A percentile compares a stretch with the other conserved stretches of the same genome.
phyloP scores from a whole-genome alignment of 1,140 invertebrate species.

The Leptinotarsa texana region DNA sequence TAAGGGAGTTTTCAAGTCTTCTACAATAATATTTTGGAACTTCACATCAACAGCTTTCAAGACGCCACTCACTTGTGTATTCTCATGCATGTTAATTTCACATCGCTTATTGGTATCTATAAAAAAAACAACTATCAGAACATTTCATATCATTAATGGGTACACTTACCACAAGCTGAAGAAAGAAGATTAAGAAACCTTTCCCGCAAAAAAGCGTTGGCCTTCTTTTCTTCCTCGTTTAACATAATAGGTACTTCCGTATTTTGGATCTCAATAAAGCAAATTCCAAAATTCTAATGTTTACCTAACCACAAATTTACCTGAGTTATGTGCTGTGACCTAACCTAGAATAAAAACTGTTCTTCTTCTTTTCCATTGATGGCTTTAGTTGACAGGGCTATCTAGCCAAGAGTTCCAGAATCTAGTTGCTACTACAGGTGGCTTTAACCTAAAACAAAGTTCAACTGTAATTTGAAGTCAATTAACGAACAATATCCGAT shows the following conservation, averaged over 20 bases:
- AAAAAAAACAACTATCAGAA: conserved; percentile 27
- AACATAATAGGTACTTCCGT: conserved; percentile 14
- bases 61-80: conserved; percentile 39
- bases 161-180: conserved; percentile 39
- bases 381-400: too few species aligned
- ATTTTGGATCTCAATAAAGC: too few species aligned
- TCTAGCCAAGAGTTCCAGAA: too few species aligned
- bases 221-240: conserved; percentile 29
- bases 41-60: conserved; percentile 45
- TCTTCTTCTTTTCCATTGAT: too few species aligned
- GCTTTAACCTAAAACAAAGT: too few species aligned
- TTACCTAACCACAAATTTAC: too few species aligned
- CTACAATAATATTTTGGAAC: conserved; percentile 47
- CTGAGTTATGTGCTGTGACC: too few species aligned
- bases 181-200: conserved; percentile 45
- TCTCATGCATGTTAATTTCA: conserved; percentile 44
- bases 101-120: conserved; percentile 36
- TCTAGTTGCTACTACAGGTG: too few species aligned
- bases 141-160: conserved; percentile 3
- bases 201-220: conserved; percentile 45
- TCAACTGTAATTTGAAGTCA: too few species aligned
- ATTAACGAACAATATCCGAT: too few species aligned
- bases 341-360: too few species aligned
- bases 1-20: conserved; percentile 43
- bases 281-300: too few species aligned